Evolutionary conservation across 2,888 invertebrate genomes (phyloP).

Genomic region (Eretmocerus hayati): DNA sequence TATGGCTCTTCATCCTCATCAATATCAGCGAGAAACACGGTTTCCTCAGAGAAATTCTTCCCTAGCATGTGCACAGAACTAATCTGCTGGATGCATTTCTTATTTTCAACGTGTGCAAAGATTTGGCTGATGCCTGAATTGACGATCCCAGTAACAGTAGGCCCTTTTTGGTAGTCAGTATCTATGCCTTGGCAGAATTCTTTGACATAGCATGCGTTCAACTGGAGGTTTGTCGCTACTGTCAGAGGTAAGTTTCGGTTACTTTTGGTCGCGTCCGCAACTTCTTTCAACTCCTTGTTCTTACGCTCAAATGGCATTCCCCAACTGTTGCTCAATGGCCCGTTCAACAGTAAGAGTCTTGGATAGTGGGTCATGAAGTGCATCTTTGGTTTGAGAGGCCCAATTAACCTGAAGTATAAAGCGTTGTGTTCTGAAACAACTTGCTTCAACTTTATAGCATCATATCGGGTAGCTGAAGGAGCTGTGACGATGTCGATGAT

Average conservation of each 20-base stretch:
- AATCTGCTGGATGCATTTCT: too few relatives aligned
- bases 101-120: too few relatives aligned
- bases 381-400: neutral
- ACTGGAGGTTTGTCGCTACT: neutral
- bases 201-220: neutral
- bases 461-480: neutral
- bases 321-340: neutral
- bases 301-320: conserved; percentile 1
- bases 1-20: too few relatives aligned
- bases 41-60: too few relatives aligned
- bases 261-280: neutral
- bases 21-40: too few relatives aligned
- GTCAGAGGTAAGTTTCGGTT: neutral
- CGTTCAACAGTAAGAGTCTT: neutral
- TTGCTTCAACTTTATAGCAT: neutral
- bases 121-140: too few relatives aligned
- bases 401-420: neutral
- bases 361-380: neutral
- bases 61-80: too few relatives aligned
- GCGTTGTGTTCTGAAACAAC: neutral
- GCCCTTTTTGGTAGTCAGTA: neutral
- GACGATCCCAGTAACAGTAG: too few relatives aligned
- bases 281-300: neutral
- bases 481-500: neutral
- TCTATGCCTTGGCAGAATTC: neutral